Evolutionary conservation across 2,113 vertebrate species (phyloP), one percentile per base, ranked within the genome.

Genomic region (Ctenodactylus gundi): DNA sequence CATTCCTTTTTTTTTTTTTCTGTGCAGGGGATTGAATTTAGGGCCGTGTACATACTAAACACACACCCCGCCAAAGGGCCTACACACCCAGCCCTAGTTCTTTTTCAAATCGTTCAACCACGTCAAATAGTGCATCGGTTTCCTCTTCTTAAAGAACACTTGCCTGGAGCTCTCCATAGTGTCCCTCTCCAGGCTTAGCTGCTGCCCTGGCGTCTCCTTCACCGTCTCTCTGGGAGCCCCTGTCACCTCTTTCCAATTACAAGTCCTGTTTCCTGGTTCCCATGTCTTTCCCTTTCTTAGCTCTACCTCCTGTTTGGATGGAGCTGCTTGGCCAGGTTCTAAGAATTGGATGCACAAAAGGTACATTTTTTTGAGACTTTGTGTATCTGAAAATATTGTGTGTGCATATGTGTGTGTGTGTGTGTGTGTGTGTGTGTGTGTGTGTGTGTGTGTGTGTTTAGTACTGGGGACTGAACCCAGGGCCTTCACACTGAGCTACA

Each of bases 351-450:
- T 62, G 14, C 73, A 53, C 27, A 17, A 36, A 62, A 89, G 23
- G 31, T 68, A 72, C n/a, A 39, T 44, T 46, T 67, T 95, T 70
- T 70, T 91, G 73, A 91, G 73, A 88, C 44, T 80, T 53, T 44
- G 57, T 23, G 14, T 80, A 51, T 82, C 80, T 86, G 34, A 95
- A 85, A n/a, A n/a, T n/a, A n/a, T n/a, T n/a, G n/a, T n/a, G n/a
- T n/a, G n/a, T n/a, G n/a, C n/a, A n/a, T n/a, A n/a, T n/a, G n/a
- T n/a, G n/a, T n/a, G n/a, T n/a, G n/a, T n/a, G n/a, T n/a, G n/a
- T n/a, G n/a, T n/a, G n/a, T n/a, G n/a, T n/a, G n/a, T n/a, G n/a
- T n/a, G n/a, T n/a, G n/a, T n/a, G n/a, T n/a, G n/a, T n/a, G n/a
- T n/a, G n/a, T n/a, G n/a, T n/a, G n/a, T n/a, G n/a, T n/a, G n/a